Base-by-base conservation (phyloP, 2,113 vertebrate genomes). In the Muntiacus reevesi region DNA sequence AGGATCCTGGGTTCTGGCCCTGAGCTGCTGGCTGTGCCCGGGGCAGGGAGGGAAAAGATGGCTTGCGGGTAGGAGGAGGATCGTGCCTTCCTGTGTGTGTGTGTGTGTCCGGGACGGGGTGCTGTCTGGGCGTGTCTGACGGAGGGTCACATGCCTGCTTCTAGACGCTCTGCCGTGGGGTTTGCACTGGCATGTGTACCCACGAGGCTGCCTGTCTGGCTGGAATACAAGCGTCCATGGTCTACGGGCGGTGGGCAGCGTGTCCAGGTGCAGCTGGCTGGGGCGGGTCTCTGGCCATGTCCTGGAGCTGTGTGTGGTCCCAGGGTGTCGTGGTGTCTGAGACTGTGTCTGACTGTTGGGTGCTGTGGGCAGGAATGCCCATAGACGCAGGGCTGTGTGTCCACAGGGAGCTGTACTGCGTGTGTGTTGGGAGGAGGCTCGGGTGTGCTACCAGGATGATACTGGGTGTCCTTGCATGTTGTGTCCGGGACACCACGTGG, bases 171-270 rank as follows among this genome's bases (percentile, higher is more conserved):
- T 59, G 11, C 47, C 1, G 0, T 16, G 33, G 71, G 54, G 84
- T 50, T 19, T 55, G 71, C 40, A 55, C 47, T 9, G 0, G 25
- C 64, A 54, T 45, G 64, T 15, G 28, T 50, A 57, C 74, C 89
- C 45, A 47, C 2, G 2, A 47, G 27, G 36, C 19, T 85, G 79
- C 67, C 9, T 40, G 71, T 27, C 71, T 76, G 40, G 23, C 23
- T 76, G 40, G 12, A 40, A 43, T 27, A 27, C 21, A 43, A 17
- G 71, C 6, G 14, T 43, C 40, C 71, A 15, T 0, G 7, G 36
- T 43, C 71, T 76, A 7, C 0, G 3, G 40, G 40, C 0, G 10
- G 11, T 15, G 59, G 40, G 55, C 60, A 47, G 28, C 2, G 0
- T 47, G 47, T 62, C 82, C 43, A 6, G 2, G 15, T 90, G 86